These are phyloP conservation scores for Grapholita molesta DNA, from an alignment of 1,140 invertebrate genomes.

Conservation along the genomic window DNA sequence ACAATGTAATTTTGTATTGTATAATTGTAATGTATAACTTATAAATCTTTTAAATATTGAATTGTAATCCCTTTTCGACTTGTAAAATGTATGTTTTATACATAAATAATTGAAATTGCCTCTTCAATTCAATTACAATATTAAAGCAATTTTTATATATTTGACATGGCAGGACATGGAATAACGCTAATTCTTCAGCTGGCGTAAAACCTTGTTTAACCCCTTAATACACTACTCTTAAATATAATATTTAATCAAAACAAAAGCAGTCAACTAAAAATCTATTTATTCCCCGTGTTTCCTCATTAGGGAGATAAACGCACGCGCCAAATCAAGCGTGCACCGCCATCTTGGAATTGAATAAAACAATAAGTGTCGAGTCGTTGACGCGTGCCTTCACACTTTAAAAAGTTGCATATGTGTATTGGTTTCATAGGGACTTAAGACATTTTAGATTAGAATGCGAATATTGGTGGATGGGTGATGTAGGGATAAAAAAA, in stretches of 20 bases:
- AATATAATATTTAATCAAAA: not conserved
- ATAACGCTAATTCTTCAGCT: too few relatives aligned
- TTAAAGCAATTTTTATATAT: too few relatives aligned
- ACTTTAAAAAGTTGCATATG: not conserved
- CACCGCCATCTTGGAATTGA: constrained; percentile 7
- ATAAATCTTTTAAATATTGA: too few relatives aligned
- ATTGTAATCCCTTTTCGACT: too few relatives aligned
- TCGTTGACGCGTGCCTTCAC: not conserved
- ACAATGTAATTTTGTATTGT: too few relatives aligned
- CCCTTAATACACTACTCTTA: not conserved
- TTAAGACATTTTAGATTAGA: not conserved
- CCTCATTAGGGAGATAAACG: constrained; percentile 3
- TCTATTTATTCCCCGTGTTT: not conserved
- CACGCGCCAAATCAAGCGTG: not conserved
- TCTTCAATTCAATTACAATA: too few relatives aligned
- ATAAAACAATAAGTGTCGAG: constrained; percentile 9
- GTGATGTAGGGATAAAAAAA: too few relatives aligned
- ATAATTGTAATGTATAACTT: too few relatives aligned
- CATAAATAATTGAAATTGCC: too few relatives aligned
- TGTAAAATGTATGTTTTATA: too few relatives aligned
- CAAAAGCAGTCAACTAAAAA: constrained; percentile 15
- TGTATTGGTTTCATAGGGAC: not conserved
- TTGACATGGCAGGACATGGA: too few relatives aligned
- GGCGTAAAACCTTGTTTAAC: too few relatives aligned
- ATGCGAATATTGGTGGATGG: not conserved